These are phyloP conservation scores for Axinella damicornis DNA, from an alignment of 37 sponge, comb jelly and placozoan genomes.

Conservation along the genomic window DNA sequence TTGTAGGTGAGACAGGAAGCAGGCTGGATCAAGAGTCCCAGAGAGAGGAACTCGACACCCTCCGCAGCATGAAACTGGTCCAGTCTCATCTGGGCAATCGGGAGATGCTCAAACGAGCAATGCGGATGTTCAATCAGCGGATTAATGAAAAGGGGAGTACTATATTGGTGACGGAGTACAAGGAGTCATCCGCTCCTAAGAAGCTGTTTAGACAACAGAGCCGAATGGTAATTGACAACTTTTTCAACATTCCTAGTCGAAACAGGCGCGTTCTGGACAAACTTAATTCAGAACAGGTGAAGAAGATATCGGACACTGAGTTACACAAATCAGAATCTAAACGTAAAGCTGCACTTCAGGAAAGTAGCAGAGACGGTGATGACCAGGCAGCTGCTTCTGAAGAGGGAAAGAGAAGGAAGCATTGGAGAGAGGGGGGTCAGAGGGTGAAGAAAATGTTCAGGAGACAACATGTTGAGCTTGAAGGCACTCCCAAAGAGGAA, in stretches of 20 bases:
- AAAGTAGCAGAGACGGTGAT: no score
- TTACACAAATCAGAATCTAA: background rate
- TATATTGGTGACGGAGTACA: conserved; percentile 2
- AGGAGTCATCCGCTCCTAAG: background rate
- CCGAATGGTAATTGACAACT: conserved; percentile 20
- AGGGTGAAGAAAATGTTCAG: no score
- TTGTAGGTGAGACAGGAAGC: background rate
- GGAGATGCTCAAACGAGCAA: background rate
- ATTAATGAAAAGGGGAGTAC: background rate
- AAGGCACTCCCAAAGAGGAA: no score
- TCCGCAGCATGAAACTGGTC: background rate
- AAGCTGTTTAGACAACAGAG: conserved; percentile 24
- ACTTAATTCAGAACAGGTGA: conserved; percentile 1
- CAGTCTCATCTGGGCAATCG: no score
- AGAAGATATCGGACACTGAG: background rate
- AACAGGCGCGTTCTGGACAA: background rate
- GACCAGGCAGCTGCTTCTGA: no score
- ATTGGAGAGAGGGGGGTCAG: no score
- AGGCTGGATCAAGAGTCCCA: background rate
- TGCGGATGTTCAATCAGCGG: conserved; percentile 17
- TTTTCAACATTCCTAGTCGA: conserved; percentile 6
- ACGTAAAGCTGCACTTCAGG: no score
- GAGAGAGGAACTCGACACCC: background rate
- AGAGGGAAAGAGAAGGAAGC: no score
- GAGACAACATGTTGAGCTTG: no score